phyloP scores from a whole-genome alignment of 2,113 vertebrate species.

The Anas platyrhynchos region DNA sequence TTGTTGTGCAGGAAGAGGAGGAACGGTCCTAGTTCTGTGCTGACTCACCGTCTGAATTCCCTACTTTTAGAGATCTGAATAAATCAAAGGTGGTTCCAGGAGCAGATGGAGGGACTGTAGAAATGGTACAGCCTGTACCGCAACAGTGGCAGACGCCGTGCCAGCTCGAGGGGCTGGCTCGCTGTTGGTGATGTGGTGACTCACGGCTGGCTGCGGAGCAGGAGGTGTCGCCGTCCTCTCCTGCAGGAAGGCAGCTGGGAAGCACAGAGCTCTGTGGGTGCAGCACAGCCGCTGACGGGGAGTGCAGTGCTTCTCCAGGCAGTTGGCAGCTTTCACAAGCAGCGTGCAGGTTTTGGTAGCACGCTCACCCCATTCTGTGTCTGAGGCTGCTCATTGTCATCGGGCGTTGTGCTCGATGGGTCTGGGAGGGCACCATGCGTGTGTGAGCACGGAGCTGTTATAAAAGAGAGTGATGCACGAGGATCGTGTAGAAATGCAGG shows the following conservation, averaged over 20 bases:
- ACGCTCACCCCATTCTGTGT: accelerated
- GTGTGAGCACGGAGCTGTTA: accelerated
- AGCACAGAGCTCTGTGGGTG: neutral
- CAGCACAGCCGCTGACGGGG: accelerated
- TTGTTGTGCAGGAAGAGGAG: neutral
- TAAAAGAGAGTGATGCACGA: neutral
- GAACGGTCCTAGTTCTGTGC: neutral
- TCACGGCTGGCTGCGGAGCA: slow-evolving; percentile 9
- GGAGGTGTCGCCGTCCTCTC: neutral
- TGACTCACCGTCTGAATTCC: neutral
- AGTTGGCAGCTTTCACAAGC: accelerated
- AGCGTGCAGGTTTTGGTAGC: accelerated
- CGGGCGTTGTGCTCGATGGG: neutral
- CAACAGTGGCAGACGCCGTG: neutral
- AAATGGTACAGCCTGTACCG: neutral
- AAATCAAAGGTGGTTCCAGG: neutral
- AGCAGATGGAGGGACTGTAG: slow-evolving; percentile 40
- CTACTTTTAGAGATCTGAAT: neutral
- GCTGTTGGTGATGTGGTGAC: neutral
- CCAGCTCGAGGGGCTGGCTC: neutral
- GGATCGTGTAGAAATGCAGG: accelerated
- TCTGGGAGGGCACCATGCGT: accelerated
- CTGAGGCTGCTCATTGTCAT: neutral
- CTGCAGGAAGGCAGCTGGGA: accelerated
- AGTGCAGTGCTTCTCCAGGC: accelerated